Base-by-base conservation (phyloP, 2,113 vertebrate species). In the Spermophilus dauricus region DNA sequence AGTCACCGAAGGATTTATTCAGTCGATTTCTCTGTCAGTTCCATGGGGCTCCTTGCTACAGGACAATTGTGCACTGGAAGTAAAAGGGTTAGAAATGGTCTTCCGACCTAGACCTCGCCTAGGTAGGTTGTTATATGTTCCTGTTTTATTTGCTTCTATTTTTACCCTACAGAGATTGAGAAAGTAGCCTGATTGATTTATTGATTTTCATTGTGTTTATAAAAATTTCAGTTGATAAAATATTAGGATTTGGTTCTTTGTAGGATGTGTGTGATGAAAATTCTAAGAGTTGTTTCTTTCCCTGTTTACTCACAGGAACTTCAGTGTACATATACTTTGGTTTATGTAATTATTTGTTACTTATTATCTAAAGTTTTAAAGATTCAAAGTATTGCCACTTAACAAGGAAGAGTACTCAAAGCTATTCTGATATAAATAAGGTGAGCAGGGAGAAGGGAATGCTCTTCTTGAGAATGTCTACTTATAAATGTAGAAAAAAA, bases 1-100 rank as follows among this genome's bases (percentile, higher is more conserved):
- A 98, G 99, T 99, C 89, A 99, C 99, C 0, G 99, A 99, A 91
- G 99, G 99, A 78, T 99, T 99, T 98, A 99, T 99, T 97, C 99
- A 99, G 78, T 99, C 99, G 16, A 99, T 99, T 97, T 99, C 99
- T 83, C 98, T 99, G 69, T 99, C 99, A 4, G 99, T 99, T 82
- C 99, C 99, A 0, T 99, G 99, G 99, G 99, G 99, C 24, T 99
- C 99, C 0, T 98, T 99, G 96, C 98, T 99, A 39, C 99, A 99
- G 97, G 99, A 99, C 94, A 99, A 99, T 97, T 99, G 99, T 98
- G 99, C 99, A 0, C 99, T 99, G 63, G 99, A 99, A 98, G 99
- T 99, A 77, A 99, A 98, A 97, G 99, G 99, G 78, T 98, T 99
- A 93, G 99, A 99, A 97, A 99, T 99, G 99, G 99, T 99, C 94